Conservation (phyloP, 2,113 vertebrate species). For the Xenopus borealis region DNA sequence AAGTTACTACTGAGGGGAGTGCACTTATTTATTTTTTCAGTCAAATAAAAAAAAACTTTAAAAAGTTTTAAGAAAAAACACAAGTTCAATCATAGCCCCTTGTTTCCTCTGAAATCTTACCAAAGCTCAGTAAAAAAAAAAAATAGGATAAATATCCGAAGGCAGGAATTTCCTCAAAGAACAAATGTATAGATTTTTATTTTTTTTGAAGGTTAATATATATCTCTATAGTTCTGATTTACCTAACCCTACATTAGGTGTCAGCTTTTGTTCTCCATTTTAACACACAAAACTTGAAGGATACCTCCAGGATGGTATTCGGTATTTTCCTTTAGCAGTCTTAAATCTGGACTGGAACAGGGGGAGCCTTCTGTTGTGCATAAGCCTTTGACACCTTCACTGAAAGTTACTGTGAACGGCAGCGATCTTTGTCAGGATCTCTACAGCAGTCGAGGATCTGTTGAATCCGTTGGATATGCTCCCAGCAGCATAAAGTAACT, state of each 20-base stretch:
- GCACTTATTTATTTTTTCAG: conserved; percentile 78
- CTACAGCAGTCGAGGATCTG: neutral
- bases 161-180: conserved; percentile 72
- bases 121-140: conserved; percentile 82
- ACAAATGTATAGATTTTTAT: conserved; percentile 20
- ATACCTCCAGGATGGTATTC: conserved; percentile 86
- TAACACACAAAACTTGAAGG: conserved; percentile 86
- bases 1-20: conserved; percentile 78
- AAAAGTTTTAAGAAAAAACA: no score
- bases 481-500: conserved; percentile 36
- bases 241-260: conserved; percentile 75
- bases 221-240: conserved; percentile 70
- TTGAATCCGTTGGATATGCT: conserved; percentile 8
- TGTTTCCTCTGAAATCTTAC: conserved; percentile 70
- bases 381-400: conserved; percentile 6
- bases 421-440: neutral
- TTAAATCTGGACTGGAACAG: conserved; percentile 20
- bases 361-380: conserved; percentile 10
- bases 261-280: conserved; percentile 94
- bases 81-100: conserved; percentile 75
- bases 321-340: conserved; percentile 10
- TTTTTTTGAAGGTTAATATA: conserved; percentile 50
- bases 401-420: neutral
- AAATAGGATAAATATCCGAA: conserved; percentile 69
- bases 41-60: conserved; percentile 50